Conservation (phyloP, 2,888 invertebrate genomes). For the Pachycephus smyrnensis region DNA sequence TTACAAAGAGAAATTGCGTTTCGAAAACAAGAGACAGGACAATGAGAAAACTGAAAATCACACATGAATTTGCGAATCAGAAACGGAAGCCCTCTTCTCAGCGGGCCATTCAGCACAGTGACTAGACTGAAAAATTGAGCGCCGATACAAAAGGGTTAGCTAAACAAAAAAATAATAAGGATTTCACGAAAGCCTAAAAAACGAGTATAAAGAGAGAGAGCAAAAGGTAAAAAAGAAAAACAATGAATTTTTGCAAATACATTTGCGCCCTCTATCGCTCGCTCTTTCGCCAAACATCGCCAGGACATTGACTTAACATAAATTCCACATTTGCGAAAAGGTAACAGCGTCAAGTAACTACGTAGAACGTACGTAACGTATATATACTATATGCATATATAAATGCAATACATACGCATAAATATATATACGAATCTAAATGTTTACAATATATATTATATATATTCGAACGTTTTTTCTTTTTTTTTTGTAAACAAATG, state of each 20-base stretch:
- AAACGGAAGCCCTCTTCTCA: constrained; percentile 60
- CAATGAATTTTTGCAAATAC: no score
- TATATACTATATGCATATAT: background rate
- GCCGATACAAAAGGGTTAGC: constrained; percentile 4
- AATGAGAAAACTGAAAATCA: no score
- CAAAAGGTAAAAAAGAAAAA: background rate
- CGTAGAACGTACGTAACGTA: no score
- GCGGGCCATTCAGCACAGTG: constrained; percentile 63
- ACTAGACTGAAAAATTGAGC: constrained; percentile 49
- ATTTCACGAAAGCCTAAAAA: constrained; percentile 13
- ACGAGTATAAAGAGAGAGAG: constrained; percentile 1
- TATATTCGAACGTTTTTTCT: constrained; percentile 7
- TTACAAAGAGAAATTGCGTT: no score
- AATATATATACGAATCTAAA: no score
- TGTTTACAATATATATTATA: background rate
- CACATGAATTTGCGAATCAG: constrained; percentile 55
- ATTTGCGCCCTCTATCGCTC: no score
- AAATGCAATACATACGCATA: background rate
- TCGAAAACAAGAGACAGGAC: no score
- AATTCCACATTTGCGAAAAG: background rate
- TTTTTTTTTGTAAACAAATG: constrained; percentile 35
- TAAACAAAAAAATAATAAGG: constrained; percentile 30
- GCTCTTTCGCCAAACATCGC: no score
- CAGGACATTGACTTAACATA: constrained; percentile 1
- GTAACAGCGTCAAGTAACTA: no score